Conservation (phyloP, 2,113 vertebrate genomes). For the Pseudopodoces humilis region DNA sequence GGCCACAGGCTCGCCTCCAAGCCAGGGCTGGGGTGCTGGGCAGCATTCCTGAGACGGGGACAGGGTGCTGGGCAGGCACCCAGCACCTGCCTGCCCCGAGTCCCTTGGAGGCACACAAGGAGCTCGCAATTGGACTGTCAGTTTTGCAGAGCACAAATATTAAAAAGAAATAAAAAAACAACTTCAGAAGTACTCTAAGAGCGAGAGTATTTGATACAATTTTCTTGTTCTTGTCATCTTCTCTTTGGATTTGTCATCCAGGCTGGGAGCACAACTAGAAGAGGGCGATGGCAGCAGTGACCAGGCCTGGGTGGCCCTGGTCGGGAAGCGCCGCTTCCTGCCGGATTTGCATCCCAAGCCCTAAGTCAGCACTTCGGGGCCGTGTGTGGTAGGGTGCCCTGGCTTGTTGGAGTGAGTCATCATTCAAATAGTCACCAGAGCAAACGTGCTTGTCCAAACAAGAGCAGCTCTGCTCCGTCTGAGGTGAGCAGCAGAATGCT, state of each 20-base stretch:
- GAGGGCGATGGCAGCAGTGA: background rate
- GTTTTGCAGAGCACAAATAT: background rate
- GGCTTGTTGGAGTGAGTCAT: conserved; percentile 74
- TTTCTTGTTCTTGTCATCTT: background rate
- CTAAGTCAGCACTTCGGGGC: conserved; percentile 62
- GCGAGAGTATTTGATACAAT: no score
- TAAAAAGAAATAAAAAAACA: background rate
- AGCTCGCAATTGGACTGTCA: fast-evolving
- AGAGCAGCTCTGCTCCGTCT: background rate
- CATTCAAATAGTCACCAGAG: conserved; percentile 53
- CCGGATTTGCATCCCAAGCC: conserved; percentile 46
- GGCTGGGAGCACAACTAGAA: background rate
- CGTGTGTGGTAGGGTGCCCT: conserved; percentile 49
- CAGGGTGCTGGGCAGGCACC: background rate
- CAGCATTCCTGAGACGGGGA: background rate
- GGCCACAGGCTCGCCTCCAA: background rate
- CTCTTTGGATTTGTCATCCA: background rate
- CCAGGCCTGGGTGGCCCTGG: background rate
- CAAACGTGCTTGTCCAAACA: conserved; percentile 63
- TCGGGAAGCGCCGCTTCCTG: conserved; percentile 40
- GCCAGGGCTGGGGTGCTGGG: background rate
- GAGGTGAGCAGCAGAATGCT: background rate
- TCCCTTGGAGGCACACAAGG: background rate
- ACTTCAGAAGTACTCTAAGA: background rate
- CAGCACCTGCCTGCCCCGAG: background rate